Conservation (phyloP, 1,140 invertebrate genomes). For the Heliothis subflexa region DNA sequence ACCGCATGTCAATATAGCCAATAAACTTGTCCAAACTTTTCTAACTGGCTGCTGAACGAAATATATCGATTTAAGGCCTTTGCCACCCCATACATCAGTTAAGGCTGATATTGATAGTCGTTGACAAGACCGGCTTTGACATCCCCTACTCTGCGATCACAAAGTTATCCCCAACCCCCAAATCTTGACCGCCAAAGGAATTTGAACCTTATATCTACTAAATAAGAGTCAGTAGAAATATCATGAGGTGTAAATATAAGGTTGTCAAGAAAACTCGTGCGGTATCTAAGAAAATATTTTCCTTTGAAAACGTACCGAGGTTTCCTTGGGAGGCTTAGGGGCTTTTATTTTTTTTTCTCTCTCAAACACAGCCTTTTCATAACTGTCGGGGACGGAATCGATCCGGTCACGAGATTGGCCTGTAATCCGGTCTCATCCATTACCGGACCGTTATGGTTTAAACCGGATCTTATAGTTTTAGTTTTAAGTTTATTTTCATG, state of each 20-base stretch:
- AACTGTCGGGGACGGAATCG: constrained; percentile 75
- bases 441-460: constrained; percentile 40
- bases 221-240: constrained; percentile 43
- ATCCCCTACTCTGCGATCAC: constrained; percentile 65
- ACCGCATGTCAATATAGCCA: constrained; percentile 78
- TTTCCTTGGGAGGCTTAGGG: constrained; percentile 73
- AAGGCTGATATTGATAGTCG: constrained; percentile 82
- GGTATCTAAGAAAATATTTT: constrained; percentile 79
- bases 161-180: constrained; percentile 38
- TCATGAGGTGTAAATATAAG: constrained; percentile 26
- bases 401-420: constrained; percentile 69
- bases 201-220: constrained; percentile 57
- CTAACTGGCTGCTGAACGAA: constrained; percentile 78
- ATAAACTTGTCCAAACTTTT: constrained; percentile 78
- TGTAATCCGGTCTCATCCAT: constrained; percentile 70
- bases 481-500: constrained; percentile 40
- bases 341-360: constrained; percentile 73
- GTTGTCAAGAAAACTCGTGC: constrained; percentile 63
- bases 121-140: constrained; percentile 73
- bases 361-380: constrained; percentile 77
- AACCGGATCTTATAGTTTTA: constrained; percentile 23
- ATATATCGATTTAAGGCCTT: constrained; percentile 82
- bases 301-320: constrained; percentile 76
- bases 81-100: constrained; percentile 81
- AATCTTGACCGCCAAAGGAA: constrained; percentile 19